Base-by-base conservation (phyloP, 2,113 vertebrate species). In the Polypterus senegalus region DNA sequence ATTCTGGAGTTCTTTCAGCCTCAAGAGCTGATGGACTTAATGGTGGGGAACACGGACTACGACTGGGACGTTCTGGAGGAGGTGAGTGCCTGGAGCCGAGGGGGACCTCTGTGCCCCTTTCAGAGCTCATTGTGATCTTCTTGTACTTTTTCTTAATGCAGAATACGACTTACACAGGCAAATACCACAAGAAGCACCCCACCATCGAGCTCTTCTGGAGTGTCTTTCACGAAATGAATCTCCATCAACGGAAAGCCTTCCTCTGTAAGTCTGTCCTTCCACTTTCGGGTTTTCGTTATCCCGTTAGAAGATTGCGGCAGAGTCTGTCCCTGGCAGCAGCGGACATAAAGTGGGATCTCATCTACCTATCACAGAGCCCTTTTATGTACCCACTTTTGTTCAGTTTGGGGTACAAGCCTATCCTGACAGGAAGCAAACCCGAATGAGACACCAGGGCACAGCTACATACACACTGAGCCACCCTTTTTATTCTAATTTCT, bases 161-260 rank as follows among this genome's bases (percentile, higher is more conserved):
- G 89, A 89, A 86, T 70, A 77, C 90, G 0, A 7, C 7, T 3
- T 92, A 91, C 65, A 52, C 67, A 45, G 76, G 72, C 4, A 71
- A 47, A 3, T 92, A 87, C 52, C 49, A 75, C 3, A 69, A 46
- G 6, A 60, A 47, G 1, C 89, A 92, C 60, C 80, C 79, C 49
- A 90, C 79, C 53, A 78, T 83, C 60, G 65, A 60, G 3, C 82
- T 63, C 56, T 92, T 94, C 74, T 92, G 90, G 91, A 60, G 88
- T 60, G 88, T 86, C 71, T 90, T 94, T 71, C 86, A 87, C 46
- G 70, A 75, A 45, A 67, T 92, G 62, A 70, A 77, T 44, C 51
- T 64, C 1, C 71, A 82, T 7, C 69, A 90, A 56, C 91, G 91
- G 77, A 91, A 83, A 68, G 71, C 67, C 9, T 91, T 94, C 67